Conservation (phyloP, 2,888 invertebrate species). For the Julus scanicus region DNA sequence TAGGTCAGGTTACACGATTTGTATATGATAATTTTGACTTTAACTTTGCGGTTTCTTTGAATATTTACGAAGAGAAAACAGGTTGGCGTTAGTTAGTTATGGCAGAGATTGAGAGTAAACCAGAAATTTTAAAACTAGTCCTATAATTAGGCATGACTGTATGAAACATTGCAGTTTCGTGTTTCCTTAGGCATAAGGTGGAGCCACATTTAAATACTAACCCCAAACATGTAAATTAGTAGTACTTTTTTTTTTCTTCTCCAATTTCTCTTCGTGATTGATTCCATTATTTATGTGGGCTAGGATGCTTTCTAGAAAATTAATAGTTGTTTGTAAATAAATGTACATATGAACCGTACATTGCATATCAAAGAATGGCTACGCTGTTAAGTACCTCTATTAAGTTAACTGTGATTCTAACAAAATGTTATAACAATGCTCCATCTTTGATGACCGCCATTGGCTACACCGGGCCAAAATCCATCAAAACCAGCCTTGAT, state of each 20-base stretch:
- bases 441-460: too few species aligned
- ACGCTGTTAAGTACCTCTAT: not conserved
- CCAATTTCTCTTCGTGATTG: not conserved
- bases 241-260: not conserved
- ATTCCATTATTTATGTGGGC: not conserved
- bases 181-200: not conserved
- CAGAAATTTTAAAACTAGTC: not conserved
- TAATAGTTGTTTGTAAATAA: not conserved
- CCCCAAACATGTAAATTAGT: not conserved
- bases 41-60: not conserved
- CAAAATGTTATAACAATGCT: too few species aligned
- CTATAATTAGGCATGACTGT: slow-evolving; percentile 2
- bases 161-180: slow-evolving; percentile 23
- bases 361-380: not conserved
- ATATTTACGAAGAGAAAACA: not conserved
- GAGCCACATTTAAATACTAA: not conserved
- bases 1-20: not conserved
- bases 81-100: not conserved
- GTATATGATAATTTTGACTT: not conserved
- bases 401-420: not conserved
- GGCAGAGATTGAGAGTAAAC: not conserved
- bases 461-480: too few species aligned
- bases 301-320: slow-evolving; percentile 14
- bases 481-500: too few species aligned
- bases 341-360: not conserved